Conservation (phyloP, 2,888 invertebrate species). For the Cacoxenus indagator region DNA sequence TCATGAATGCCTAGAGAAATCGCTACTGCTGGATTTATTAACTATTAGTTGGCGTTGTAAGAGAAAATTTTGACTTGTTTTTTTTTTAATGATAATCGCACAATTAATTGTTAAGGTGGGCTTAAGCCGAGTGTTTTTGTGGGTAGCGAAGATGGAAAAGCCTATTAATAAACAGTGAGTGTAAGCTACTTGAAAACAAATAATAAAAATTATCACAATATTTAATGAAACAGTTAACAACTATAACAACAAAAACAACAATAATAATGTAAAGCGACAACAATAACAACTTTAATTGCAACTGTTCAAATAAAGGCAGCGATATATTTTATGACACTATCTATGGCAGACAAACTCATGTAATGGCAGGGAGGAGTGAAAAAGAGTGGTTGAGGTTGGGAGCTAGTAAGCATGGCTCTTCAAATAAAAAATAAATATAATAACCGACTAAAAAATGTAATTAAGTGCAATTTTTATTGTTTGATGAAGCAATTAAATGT, state of each 20-base stretch:
- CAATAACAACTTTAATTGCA: conserved; percentile 27
- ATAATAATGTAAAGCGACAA: conserved; percentile 6
- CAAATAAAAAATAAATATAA: not conserved
- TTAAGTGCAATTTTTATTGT: conserved; percentile 13
- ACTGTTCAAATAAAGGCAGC: not conserved
- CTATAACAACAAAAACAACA: conserved; percentile 28
- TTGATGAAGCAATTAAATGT: not conserved
- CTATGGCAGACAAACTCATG: conserved; percentile 31
- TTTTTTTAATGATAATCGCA: no score
- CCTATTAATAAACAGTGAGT: conserved; percentile 12
- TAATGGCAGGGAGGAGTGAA: not conserved
- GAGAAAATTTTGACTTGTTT: no score
- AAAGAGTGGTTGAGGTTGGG: not conserved
- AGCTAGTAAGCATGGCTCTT: no score
- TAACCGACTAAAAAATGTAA: not conserved
- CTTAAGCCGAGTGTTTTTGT: not conserved
- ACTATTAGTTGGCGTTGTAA: no score
- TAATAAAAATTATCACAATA: conserved; percentile 60
- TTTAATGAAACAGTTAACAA: conserved; percentile 44
- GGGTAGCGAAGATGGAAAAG: not conserved
- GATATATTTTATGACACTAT: conserved; percentile 26
- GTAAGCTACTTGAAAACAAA: conserved; percentile 58
- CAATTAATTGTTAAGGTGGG: no score
- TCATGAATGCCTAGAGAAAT: no score
- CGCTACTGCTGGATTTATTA: no score